phyloP scores from a whole-genome alignment of 2,113 vertebrate genomes.

The Eulacestoma nigropectus region DNA sequence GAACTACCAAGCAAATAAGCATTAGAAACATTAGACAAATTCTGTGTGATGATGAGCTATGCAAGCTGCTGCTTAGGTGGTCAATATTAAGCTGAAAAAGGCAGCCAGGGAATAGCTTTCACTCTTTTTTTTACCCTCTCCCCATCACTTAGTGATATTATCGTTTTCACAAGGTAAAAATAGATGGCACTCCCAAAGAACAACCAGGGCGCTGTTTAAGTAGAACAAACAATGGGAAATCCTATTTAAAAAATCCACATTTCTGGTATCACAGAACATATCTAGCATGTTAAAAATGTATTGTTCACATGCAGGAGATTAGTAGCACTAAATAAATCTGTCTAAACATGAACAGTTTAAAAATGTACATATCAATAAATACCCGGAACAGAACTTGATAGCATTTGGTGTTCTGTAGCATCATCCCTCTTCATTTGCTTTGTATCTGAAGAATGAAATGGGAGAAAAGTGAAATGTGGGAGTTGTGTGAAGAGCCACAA shows the following conservation, averaged over 20 bases:
- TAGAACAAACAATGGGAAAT: background rate
- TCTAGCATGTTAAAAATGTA: background rate
- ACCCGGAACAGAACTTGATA: background rate
- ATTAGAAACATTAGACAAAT: background rate
- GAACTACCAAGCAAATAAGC: background rate
- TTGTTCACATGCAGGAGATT: background rate
- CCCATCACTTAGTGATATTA: fast-evolving
- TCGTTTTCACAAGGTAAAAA: background rate
- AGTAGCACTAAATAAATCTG: background rate
- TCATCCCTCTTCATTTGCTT: background rate
- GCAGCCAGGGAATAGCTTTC: background rate
- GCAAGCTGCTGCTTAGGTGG: background rate
- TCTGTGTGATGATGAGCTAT: background rate
- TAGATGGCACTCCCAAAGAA: background rate
- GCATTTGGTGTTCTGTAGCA: background rate
- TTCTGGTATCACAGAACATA: background rate
- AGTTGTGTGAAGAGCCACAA: background rate
- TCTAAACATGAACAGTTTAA: background rate
- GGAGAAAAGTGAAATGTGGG: background rate
- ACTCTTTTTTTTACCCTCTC: background rate
- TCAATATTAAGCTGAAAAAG: background rate
- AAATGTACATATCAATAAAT: background rate
- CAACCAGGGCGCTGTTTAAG: background rate
- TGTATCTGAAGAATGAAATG: background rate
- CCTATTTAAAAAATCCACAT: background rate